Base-by-base conservation (phyloP, 2,113 vertebrate genomes). In the Gobiocypris rarus region DNA sequence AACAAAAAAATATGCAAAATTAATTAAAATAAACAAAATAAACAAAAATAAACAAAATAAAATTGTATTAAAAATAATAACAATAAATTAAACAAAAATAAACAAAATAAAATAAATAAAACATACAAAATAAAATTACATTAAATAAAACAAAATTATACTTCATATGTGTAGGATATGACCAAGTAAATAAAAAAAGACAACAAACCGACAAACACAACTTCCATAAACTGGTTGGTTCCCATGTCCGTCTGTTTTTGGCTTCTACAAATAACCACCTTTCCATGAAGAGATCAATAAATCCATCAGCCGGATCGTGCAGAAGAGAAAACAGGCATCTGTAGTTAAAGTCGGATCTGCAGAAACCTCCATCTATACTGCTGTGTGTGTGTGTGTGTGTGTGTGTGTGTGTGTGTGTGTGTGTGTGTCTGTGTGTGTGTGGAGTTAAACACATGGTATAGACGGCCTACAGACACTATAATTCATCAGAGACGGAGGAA, bases 391-490 rank as follows among this genome's bases (percentile, higher is more conserved):
- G 3, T 41, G 15, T 52, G 75, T 0, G 3, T 41, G 15, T 52
- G 75, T 0, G 3, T 41, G 15, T 52, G 75, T 0, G 3, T 41
- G 15, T 52, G 75, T 31, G 31, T 31, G 31, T 31, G 31, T 69
- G 65, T 31, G 31, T 31, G 31, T 31, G 31, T 69, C 34, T 31
- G 31, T 31, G 31, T 69, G 65, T 0, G 3, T 41, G 15, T 52
- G 75, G 65, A 69, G 28, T 76, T 85, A 86, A 84, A 90, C 90
- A 90, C 88, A 75, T 22, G 85, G 88, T 89, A 79, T 56, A 84
- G 90, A 86, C 75, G 9, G 73, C 71, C 89, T 90, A 83, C 90
- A 92, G 15, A 77, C 83, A 89, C 89, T 89, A 88, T 91, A 86
- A 88, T 90, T 90, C 89, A 90, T 41, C 54, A 31, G 31, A 31